Conservation (phyloP, 2,888 invertebrate genomes). For the Ennomos fuscantarius region DNA sequence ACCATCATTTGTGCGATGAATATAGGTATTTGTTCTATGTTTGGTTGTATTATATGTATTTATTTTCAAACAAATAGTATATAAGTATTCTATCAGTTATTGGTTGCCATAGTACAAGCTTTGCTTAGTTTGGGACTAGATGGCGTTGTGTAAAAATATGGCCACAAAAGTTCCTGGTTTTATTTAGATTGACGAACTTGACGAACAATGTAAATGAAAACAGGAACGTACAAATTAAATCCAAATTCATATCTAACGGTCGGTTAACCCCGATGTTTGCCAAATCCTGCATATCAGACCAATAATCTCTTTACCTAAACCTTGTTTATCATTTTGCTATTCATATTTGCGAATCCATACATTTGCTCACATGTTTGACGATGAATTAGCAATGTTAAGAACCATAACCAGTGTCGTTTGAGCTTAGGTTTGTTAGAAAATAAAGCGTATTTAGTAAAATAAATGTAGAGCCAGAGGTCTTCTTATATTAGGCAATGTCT, state of each 20-base stretch:
- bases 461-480: conserved; percentile 17
- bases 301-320: conserved; percentile 35
- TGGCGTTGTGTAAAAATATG: too few relatives aligned
- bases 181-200: too few relatives aligned
- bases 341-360: conserved; percentile 44
- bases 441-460: conserved; percentile 1
- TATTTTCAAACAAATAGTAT: too few relatives aligned
- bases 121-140: too few relatives aligned
- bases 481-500: conserved; percentile 17
- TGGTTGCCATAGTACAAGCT: too few relatives aligned
- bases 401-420: conserved; percentile 17
- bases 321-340: conserved; percentile 36
- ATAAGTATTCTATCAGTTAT: too few relatives aligned
- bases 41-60: too few relatives aligned
- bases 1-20: too few relatives aligned
- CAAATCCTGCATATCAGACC: conserved; percentile 27
- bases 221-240: conserved; percentile 4
- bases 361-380: conserved; percentile 42
- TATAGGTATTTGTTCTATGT: too few relatives aligned
- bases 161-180: too few relatives aligned
- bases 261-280: conserved; percentile 28
- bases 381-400: conserved; percentile 42
- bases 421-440: conserved; percentile 4
- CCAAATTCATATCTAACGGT: conserved; percentile 19
- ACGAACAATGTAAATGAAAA: too few relatives aligned